Evolutionary conservation across 2,888 invertebrate species (phyloP).

Genomic region (Brachypterus glaber): DNA sequence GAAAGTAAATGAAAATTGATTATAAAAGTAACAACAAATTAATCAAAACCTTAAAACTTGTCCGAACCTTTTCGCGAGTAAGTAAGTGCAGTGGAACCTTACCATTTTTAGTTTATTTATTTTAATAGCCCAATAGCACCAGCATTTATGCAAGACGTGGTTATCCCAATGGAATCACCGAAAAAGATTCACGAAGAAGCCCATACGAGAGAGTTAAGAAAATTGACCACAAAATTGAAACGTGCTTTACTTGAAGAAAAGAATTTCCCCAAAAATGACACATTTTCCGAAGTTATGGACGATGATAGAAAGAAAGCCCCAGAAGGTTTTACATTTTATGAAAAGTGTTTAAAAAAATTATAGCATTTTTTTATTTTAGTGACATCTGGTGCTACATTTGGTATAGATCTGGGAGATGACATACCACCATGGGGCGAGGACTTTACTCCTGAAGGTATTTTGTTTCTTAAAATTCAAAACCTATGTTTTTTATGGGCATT

Average conservation of each 20-base stretch:
- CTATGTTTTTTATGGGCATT: no score
- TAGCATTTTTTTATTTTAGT: no score
- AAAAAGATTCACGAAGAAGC: conserved; percentile 26
- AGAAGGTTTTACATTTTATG: no score
- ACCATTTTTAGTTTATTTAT: conserved; percentile 2
- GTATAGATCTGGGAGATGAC: conserved; percentile 27
- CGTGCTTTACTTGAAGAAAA: conserved; percentile 21
- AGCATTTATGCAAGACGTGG: conserved; percentile 34
- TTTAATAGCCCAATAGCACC: conserved; percentile 32
- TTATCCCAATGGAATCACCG: conserved; percentile 30
- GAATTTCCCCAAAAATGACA: conserved; percentile 25
- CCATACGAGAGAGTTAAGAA: conserved; percentile 26
- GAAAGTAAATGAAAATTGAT: no score
- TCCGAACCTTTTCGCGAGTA: no score
- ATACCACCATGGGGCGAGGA: conserved; percentile 30
- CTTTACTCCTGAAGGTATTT: no score
- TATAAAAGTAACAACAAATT: no score
- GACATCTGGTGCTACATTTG: no score
- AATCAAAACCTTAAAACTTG: no score
- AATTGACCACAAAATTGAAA: conserved; percentile 20
- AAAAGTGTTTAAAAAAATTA: conserved; percentile 1
- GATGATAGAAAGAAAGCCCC: conserved; percentile 17
- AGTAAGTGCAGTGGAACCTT: no score
- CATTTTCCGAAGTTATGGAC: conserved; percentile 23
- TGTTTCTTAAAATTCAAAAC: no score